Evolutionary conservation across 1,140 invertebrate species (phyloP).

Genomic region (Bombus sylvicola): DNA sequence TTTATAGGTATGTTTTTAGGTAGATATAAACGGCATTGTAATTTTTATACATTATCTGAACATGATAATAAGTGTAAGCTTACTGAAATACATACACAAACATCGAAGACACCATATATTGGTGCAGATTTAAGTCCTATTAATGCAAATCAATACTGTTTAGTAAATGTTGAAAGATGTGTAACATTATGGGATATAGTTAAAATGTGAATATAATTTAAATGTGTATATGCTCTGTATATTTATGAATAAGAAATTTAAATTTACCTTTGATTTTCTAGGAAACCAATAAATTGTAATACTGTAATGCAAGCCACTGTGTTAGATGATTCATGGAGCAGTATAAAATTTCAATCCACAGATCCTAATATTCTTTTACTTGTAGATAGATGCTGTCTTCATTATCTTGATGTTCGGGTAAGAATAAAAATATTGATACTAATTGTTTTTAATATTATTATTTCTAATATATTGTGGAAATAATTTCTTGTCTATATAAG

Average conservation of each 20-base stretch:
- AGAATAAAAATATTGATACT: conserved; percentile 29
- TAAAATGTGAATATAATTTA: conserved; percentile 65
- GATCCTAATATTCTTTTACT: conserved; percentile 73
- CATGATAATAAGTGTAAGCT: conserved; percentile 60
- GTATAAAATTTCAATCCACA: conserved; percentile 69
- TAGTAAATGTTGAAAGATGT: conserved; percentile 65
- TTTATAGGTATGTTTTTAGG: conserved; percentile 68
- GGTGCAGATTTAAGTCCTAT: conserved; percentile 69
- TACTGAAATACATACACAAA: conserved; percentile 60
- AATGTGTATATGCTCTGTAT: conserved; percentile 1
- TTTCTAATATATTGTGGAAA: not conserved
- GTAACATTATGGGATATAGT: conserved; percentile 74
- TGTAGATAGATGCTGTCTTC: conserved; percentile 75
- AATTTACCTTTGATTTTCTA: conserved; percentile 41
- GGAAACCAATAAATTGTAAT: conserved; percentile 58
- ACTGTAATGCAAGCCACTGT: conserved; percentile 50
- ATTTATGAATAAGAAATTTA: conserved; percentile 23
- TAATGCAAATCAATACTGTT: conserved; percentile 71
- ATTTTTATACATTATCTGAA: conserved; percentile 66
- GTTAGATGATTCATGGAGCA: conserved; percentile 74
- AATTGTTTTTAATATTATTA: not conserved
- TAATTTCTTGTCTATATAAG: not conserved
- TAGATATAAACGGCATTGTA: conserved; percentile 69
- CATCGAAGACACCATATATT: conserved; percentile 63
- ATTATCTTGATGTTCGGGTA: conserved; percentile 77